Conservation (phyloP, 2,888 invertebrate species). For the Eutolmus rufibarbis region DNA sequence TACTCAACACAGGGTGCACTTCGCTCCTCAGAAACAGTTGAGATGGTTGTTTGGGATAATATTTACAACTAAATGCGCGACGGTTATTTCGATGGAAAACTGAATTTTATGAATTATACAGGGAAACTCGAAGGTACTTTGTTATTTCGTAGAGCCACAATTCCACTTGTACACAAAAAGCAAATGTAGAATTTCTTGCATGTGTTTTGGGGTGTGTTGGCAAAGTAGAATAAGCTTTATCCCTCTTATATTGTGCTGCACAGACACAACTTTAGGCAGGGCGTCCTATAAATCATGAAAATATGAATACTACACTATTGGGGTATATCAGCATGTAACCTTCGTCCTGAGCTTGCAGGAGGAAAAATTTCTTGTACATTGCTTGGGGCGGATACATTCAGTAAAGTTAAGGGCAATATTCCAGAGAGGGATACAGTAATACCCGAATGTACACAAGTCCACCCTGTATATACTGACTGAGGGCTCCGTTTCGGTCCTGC, state of each 20-base stretch:
- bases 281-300: background rate
- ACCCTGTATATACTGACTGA: constrained; percentile 43
- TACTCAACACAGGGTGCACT: background rate
- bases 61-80: constrained; percentile 22
- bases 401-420: constrained; percentile 47
- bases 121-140: background rate
- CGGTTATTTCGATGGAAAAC: constrained; percentile 1
- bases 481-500: constrained; percentile 44
- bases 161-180: background rate
- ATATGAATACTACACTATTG: background rate
- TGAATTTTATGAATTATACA: constrained; percentile 32
- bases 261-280: background rate
- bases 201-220: background rate
- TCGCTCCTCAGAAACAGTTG: background rate
- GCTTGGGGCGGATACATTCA: constrained; percentile 49
- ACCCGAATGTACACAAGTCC: constrained; percentile 27
- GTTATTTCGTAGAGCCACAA: background rate
- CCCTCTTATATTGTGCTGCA: background rate
- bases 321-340: background rate
- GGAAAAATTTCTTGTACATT: constrained; percentile 40
- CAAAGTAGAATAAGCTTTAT: background rate
- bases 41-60: background rate
- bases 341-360: constrained; percentile 13
- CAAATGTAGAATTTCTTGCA: background rate
- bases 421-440: constrained; percentile 30